Evolutionary conservation across 2,888 invertebrate genomes (phyloP).

Genomic region (Brenthis hecate): DNA sequence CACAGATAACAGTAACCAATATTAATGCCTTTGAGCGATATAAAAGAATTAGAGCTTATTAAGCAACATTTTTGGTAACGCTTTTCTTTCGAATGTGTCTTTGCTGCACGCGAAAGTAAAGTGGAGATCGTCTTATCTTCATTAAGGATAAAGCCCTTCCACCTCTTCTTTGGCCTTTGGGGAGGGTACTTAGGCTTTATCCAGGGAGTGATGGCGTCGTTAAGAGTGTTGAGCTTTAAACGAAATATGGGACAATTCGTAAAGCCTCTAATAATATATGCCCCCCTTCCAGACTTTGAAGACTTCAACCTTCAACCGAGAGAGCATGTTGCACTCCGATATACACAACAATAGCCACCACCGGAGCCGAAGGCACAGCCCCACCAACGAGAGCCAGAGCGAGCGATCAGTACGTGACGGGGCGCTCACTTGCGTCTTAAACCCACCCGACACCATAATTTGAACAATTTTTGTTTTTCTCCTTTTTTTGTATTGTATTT

Average conservation of each 20-base stretch:
- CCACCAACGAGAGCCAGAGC: too few species aligned
- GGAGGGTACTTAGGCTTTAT: slow-evolving; percentile 24
- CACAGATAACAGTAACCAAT: neutral
- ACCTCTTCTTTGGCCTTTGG: slow-evolving; percentile 37
- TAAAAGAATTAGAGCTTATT: neutral
- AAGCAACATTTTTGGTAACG: slow-evolving; percentile 21
- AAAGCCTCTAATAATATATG: slow-evolving; percentile 17
- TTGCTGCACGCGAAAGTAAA: neutral
- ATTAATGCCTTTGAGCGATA: neutral
- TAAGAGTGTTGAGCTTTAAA: slow-evolving; percentile 28
- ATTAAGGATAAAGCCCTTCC: slow-evolving; percentile 1
- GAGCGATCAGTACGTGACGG: too few species aligned
- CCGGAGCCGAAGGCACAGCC: too few species aligned
- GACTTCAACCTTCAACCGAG: slow-evolving; percentile 11
- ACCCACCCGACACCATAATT: too few species aligned
- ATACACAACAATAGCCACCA: too few species aligned
- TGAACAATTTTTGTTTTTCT: too few species aligned
- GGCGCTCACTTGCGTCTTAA: too few species aligned
- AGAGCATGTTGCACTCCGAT: slow-evolving; percentile 5
- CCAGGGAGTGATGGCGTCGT: slow-evolving; percentile 32
- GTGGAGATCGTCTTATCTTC: too few species aligned
- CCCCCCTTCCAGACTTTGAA: slow-evolving; percentile 19
- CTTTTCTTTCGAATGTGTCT: neutral
- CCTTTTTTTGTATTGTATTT: too few species aligned
- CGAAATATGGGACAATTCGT: slow-evolving; percentile 28